Evolutionary conservation across 2,797 vertebrate species (phyloP), one percentile per base, ranked within the genome.

Genomic region (Gouania willdenowi): DNA sequence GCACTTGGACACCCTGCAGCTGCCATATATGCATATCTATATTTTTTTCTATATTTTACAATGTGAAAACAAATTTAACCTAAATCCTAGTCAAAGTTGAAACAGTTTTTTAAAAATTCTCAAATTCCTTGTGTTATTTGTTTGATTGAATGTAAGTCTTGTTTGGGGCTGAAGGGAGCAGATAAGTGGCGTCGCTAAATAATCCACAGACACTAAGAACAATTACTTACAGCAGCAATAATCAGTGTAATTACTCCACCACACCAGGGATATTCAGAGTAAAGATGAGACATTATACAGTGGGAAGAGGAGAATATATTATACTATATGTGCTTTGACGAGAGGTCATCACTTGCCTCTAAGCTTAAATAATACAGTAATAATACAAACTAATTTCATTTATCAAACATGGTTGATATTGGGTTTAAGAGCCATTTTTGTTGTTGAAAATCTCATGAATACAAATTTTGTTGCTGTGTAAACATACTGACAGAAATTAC

Each of bases 41-140:
- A n/a, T n/a, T n/a, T n/a, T n/a, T n/a, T 46, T 59, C 41, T 49
- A 50, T 57, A 44, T 69, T 65, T 66, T 24, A 71, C 56, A 48
- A 15, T 6, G 17, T 47, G 58, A 50, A 64, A 66, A 49, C 35
- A 36, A 34, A 50, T 54, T 40, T 10, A 16, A 50, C 52, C 36
- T 40, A 53, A 52, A 44, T 21, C 11, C 3, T 15, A 34, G 45
- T 14, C 7, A 18, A 5, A 13, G 24, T 27, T 37, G 12, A 38
- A 10, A 15, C 9, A 5, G 20, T 20, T 20, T 10, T 35, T 20
- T 8, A n/a, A 29, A 21, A 26, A 22, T 16, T 37, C 57, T 50
- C 71, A 27, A 38, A 45, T 53, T 33, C 31, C 13, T 7, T 31
- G 23, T 20, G 10, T 10, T 23, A 15, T 40, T 32, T 3, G 25